Conservation (phyloP, 2,113 vertebrate species). For the Bos indicus region DNA sequence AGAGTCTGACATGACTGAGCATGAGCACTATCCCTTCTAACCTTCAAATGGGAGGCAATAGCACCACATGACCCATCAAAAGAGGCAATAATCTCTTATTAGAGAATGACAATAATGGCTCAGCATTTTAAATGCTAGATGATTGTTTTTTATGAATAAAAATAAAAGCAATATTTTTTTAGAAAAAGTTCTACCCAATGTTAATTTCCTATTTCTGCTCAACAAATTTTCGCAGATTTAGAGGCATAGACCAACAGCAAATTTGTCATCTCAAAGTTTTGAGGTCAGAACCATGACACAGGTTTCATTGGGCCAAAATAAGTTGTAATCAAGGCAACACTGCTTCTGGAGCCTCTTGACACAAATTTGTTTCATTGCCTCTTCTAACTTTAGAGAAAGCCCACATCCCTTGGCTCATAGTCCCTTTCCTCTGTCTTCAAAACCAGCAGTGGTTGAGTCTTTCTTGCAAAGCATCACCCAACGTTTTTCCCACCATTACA, state of each 20-base stretch:
- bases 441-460: not conserved
- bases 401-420: not conserved
- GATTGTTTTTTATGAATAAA: not conserved
- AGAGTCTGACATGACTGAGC: not conserved
- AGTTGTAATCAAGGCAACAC: not conserved
- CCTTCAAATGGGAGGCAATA: not conserved
- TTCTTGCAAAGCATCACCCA: not conserved
- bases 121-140: not conserved
- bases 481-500: no score
- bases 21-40: not conserved
- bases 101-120: not conserved
- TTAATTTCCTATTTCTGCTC: not conserved
- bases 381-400: not conserved
- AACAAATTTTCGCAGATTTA: not conserved
- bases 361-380: not conserved
- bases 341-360: not conserved
- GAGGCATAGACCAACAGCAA: not conserved
- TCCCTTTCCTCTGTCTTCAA: not conserved
- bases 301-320: not conserved
- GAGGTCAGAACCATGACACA: not conserved
- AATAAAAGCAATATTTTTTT: not conserved
- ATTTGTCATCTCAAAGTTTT: not conserved
- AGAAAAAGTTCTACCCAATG: not conserved
- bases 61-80: accelerated
- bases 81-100: not conserved